Evolutionary conservation across 2,888 invertebrate species (phyloP).

Genomic region (Rhingia campestris): DNA sequence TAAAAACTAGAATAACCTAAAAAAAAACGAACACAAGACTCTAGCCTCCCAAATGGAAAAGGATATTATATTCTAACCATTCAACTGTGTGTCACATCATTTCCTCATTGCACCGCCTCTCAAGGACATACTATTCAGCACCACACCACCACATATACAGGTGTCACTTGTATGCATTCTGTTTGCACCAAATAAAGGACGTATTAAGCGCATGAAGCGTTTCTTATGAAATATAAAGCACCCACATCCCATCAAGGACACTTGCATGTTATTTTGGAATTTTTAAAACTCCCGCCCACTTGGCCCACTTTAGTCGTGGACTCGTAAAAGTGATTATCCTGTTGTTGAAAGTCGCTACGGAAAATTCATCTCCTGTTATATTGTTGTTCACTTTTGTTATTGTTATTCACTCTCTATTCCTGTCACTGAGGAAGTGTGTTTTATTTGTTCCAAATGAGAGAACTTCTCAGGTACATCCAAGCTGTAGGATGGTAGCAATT

Average conservation of each 20-base stretch:
- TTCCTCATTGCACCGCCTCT: not conserved
- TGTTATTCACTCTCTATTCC: not conserved
- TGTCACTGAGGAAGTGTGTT: not conserved
- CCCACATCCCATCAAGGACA: not conserved
- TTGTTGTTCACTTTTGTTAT: too few relatives aligned
- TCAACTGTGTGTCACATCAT: not conserved
- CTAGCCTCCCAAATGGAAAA: too few relatives aligned
- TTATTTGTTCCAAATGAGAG: not conserved
- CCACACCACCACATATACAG: not conserved
- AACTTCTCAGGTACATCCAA: not conserved
- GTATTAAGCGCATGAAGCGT: not conserved
- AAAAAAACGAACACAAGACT: too few relatives aligned
- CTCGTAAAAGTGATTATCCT: not conserved
- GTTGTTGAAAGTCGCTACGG: not conserved
- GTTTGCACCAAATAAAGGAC: not conserved
- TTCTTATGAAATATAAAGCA: not conserved
- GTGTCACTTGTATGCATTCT: not conserved
- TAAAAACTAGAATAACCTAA: too few relatives aligned
- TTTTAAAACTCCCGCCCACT: not conserved
- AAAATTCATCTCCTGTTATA: not conserved
- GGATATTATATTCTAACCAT: not conserved
- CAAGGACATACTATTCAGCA: conserved; percentile 4
- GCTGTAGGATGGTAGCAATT: not conserved
- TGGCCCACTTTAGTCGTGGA: not conserved
- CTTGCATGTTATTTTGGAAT: not conserved